These are phyloP conservation scores for Torymus texanus DNA, from an alignment of 2,888 invertebrate species.

Conservation along the genomic window DNA sequence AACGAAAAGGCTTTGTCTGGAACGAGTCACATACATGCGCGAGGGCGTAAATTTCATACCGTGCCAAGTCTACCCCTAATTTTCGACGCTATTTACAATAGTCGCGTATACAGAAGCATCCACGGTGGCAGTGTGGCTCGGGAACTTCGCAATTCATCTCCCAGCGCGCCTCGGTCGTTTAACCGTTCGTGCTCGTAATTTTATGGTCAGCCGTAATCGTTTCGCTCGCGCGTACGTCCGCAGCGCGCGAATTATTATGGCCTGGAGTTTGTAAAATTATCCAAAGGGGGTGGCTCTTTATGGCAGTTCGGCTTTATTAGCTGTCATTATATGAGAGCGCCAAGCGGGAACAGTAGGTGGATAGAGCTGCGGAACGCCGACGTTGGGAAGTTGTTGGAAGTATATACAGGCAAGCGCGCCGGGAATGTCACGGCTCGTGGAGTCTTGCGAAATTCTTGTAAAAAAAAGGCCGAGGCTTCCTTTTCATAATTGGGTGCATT, in stretches of 20 bases:
- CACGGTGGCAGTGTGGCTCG: neutral
- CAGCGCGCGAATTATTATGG: constrained; percentile 29
- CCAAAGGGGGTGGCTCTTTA: constrained; percentile 41
- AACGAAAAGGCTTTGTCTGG: no score
- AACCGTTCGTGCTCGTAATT: constrained; percentile 39
- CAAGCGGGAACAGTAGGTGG: neutral
- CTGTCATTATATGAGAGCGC: constrained; percentile 38
- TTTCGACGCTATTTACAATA: neutral
- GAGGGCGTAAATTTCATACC: no score
- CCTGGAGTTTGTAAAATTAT: constrained; percentile 53
- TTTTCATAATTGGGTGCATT: constrained; percentile 16
- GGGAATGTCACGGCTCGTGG: constrained; percentile 21
- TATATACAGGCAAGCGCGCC: neutral
- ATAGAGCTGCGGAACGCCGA: neutral
- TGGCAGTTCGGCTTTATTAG: constrained; percentile 54
- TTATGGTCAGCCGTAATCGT: constrained; percentile 53
- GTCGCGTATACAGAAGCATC: neutral
- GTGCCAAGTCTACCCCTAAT: constrained; percentile 21
- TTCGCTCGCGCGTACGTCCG: neutral
- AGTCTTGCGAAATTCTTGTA: constrained; percentile 17
- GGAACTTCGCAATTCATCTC: constrained; percentile 39
- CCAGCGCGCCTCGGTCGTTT: constrained; percentile 6
- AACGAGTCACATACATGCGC: no score
- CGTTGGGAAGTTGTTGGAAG: neutral
- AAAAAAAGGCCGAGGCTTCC: neutral